phyloP scores from a whole-genome alignment of 1,140 invertebrate species.

The Lasaia peninsularis region DNA sequence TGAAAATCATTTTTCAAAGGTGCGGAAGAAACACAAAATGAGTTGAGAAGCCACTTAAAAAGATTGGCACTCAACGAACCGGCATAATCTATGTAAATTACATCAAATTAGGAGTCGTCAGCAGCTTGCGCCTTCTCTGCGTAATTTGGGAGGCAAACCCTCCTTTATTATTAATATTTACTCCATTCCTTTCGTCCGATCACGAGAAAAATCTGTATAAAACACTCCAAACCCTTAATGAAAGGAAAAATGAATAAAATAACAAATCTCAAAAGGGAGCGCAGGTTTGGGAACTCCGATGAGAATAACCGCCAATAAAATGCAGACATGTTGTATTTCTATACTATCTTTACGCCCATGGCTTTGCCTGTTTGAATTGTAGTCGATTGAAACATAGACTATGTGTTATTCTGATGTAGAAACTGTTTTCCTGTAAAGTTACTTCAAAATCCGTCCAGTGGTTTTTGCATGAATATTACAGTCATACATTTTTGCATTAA shows the following conservation, averaged over 20 bases:
- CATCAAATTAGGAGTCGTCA: slow-evolving; percentile 75
- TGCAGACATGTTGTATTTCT: too few species aligned
- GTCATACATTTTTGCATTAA: too few species aligned
- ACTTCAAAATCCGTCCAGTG: too few species aligned
- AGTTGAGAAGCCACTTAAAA: slow-evolving; percentile 73
- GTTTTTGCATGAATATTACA: too few species aligned
- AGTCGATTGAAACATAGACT: too few species aligned
- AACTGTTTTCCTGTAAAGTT: too few species aligned
- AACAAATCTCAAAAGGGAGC: background rate
- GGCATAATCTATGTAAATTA: slow-evolving; percentile 76
- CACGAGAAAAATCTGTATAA: slow-evolving; percentile 53
- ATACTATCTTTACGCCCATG: too few species aligned
- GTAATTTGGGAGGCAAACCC: slow-evolving; percentile 72
- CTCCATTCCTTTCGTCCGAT: slow-evolving; percentile 61
- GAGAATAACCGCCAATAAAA: too few species aligned
- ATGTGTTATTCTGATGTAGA: too few species aligned
- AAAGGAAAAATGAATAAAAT: slow-evolving; percentile 50
- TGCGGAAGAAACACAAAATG: slow-evolving; percentile 59
- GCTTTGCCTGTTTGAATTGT: too few species aligned
- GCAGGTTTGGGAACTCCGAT: too few species aligned
- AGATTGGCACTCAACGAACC: slow-evolving; percentile 75
- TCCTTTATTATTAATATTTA: slow-evolving; percentile 77
- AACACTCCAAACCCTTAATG: slow-evolving; percentile 58
- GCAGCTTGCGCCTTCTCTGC: slow-evolving; percentile 55
- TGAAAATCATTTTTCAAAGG: background rate